A percentile compares a stretch with the other conserved stretches of the same genome.
Conservation (phyloP, 2,113 vertebrate genomes). For the Tychaedon coryphoeus region DNA sequence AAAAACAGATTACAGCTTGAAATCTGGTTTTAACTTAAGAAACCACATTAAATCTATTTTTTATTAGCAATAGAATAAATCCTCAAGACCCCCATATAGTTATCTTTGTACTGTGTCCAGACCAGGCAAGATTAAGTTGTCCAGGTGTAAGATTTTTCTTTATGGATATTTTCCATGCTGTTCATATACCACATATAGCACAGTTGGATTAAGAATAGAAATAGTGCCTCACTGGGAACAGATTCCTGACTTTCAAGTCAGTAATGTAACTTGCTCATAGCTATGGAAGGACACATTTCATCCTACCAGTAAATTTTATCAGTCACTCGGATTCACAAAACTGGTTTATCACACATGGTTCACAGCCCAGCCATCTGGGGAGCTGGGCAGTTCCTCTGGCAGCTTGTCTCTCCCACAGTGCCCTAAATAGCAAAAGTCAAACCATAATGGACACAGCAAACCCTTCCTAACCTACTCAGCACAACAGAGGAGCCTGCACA, state of each 20-base stretch:
- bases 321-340: not conserved
- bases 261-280: not conserved
- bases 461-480: not conserved
- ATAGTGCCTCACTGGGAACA: not conserved
- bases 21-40: not conserved
- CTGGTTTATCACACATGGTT: rapidly evolving
- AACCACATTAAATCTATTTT: not conserved
- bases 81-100: not conserved
- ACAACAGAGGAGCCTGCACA: rapidly evolving
- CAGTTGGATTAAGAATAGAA: not conserved
- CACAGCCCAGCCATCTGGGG: not conserved
- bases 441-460: not conserved
- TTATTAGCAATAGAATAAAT: not conserved
- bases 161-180: not conserved
- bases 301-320: not conserved
- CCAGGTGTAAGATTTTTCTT: not conserved
- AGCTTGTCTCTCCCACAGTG: not conserved
- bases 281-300: not conserved
- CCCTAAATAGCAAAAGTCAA: not conserved
- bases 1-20: not conserved
- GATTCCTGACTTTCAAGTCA: not conserved
- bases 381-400: not conserved
- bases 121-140: not conserved
- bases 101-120: not conserved
- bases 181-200: not conserved